phyloP scores from a whole-genome alignment of 2,113 vertebrate species.

The Pristiophorus japonicus region DNA sequence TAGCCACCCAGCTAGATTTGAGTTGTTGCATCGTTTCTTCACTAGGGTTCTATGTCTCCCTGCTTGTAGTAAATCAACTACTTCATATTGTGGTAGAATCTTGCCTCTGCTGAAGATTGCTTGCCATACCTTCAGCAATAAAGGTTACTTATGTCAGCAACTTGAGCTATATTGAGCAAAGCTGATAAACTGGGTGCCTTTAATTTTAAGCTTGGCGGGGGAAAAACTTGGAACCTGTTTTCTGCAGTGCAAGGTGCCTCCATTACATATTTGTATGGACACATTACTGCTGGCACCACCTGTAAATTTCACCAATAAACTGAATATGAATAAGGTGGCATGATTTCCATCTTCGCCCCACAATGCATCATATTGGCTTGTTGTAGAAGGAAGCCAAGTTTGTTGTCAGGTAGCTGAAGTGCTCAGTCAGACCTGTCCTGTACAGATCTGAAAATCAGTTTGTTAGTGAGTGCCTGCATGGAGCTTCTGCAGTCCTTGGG shows the following conservation, averaged over 20 bases:
- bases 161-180: neutral
- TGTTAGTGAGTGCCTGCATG: neutral
- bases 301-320: neutral
- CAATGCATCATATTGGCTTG: neutral
- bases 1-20: neutral
- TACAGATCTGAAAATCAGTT: neutral
- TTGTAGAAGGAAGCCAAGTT: neutral
- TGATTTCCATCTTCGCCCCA: neutral
- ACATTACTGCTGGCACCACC: neutral
- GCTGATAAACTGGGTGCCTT: neutral
- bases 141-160: neutral
- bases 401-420: neutral
- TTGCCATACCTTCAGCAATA: neutral
- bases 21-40: neutral
- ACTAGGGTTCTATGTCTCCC: neutral
- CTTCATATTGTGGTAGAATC: neutral
- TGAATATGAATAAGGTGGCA: neutral
- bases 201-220: neutral
- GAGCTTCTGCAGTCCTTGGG: neutral
- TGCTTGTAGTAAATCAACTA: neutral
- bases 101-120: neutral
- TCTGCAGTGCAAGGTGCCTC: neutral
- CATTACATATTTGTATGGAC: neutral
- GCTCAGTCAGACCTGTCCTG: neutral
- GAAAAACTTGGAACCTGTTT: neutral